These are phyloP conservation scores for Eupristina koningsbergeri DNA, from an alignment of 1,140 invertebrate species.

Conservation along the genomic window DNA sequence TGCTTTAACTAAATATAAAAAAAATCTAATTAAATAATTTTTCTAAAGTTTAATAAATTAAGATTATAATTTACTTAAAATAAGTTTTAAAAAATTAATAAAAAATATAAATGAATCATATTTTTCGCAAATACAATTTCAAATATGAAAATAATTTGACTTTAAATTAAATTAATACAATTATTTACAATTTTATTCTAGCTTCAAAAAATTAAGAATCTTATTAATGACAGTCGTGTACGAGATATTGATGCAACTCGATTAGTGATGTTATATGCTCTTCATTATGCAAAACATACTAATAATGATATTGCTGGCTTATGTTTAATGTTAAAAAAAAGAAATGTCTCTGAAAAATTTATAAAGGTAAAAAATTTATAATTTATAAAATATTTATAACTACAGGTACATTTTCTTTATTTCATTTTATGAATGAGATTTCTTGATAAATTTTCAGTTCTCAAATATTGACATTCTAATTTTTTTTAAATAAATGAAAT, in stretches of 20 bases:
- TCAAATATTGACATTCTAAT: too few species aligned
- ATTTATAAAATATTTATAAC: slow-evolving; percentile 6
- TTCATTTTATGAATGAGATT: too few species aligned
- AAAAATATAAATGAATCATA: background rate
- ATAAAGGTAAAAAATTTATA: slow-evolving; percentile 66
- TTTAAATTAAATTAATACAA: slow-evolving; percentile 49
- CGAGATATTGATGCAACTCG: slow-evolving; percentile 87
- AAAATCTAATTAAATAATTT: background rate
- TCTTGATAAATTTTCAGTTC: too few species aligned
- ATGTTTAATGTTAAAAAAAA: slow-evolving; percentile 81
- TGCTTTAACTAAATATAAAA: background rate
- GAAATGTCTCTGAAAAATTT: slow-evolving; percentile 77
- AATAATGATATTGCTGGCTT: slow-evolving; percentile 88
- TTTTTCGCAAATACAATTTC: background rate
- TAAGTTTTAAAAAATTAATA: too few species aligned
- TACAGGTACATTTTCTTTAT: too few species aligned
- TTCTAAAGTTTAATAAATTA: background rate
- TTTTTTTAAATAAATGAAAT: background rate
- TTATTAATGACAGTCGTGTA: slow-evolving; percentile 82
- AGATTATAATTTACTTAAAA: too few species aligned
- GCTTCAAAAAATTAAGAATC: slow-evolving; percentile 79
- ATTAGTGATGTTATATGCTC: slow-evolving; percentile 93
- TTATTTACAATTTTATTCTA: slow-evolving; percentile 51
- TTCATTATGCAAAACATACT: slow-evolving; percentile 92
- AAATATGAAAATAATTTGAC: background rate